phyloP scores from a whole-genome alignment of 2,888 invertebrate species.

The Marronus borbonicus region DNA sequence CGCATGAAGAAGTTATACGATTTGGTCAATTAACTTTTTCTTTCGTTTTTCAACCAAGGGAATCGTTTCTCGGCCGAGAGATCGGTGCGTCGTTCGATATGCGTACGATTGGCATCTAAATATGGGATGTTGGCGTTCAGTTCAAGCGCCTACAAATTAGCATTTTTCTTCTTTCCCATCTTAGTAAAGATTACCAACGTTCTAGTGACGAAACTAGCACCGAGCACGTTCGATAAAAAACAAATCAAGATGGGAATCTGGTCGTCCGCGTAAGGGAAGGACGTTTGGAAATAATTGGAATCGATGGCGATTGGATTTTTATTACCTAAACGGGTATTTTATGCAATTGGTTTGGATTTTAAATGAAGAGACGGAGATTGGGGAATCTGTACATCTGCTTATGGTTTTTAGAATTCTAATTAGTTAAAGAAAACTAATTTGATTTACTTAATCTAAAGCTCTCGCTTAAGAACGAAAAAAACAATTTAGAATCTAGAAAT shows the following conservation, averaged over 20 bases:
- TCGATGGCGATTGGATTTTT: background rate
- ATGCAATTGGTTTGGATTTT: too few species aligned
- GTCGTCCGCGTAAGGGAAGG: background rate
- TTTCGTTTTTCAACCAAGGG: background rate
- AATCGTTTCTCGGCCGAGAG: too few species aligned
- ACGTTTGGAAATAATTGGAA: constrained; percentile 11
- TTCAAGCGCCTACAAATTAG: constrained; percentile 26
- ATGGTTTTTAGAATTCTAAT: too few species aligned
- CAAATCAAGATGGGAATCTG: background rate
- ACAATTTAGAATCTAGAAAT: too few species aligned
- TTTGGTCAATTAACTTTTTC: constrained; percentile 44
- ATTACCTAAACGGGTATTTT: background rate
- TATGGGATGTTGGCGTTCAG: constrained; percentile 14
- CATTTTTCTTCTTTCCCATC: background rate
- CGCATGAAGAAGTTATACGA: constrained; percentile 26
- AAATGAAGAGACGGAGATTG: too few species aligned
- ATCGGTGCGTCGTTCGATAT: constrained; percentile 20
- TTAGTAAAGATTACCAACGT: background rate
- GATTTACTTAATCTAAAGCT: too few species aligned
- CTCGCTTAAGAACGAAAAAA: too few species aligned
- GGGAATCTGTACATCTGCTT: too few species aligned
- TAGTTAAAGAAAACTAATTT: too few species aligned
- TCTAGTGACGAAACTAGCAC: constrained; percentile 11
- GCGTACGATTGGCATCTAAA: constrained; percentile 37
- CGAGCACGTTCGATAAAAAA: background rate